Percentiles rank a stretch among this genome's conserved stretches.
Evolutionary conservation across 2,113 vertebrate genomes (phyloP).

Genomic region (Pachycephala philippinensis): DNA sequence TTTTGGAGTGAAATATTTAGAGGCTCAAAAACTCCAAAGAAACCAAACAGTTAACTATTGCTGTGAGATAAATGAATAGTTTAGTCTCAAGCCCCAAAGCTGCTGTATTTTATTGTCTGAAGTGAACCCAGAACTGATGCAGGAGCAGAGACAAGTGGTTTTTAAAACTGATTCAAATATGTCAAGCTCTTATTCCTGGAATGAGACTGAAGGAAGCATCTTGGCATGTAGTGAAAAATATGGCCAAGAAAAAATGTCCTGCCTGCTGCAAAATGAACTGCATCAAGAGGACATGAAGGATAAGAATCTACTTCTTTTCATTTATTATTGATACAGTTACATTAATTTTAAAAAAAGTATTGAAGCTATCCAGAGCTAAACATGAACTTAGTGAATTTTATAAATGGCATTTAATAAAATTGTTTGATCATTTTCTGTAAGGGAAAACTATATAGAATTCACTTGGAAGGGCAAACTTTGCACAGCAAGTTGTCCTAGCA

Average conservation of each 20-base stretch:
- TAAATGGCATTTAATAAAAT: not conserved
- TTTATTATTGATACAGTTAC: not conserved
- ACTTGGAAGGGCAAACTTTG: not conserved
- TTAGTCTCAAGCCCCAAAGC: not conserved
- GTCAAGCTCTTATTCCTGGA: not conserved
- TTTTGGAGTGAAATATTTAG: not conserved
- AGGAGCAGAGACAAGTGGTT: not conserved
- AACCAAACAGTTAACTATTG: not conserved
- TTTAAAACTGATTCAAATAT: not conserved
- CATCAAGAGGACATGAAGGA: not conserved
- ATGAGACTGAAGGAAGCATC: not conserved
- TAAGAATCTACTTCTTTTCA: not conserved
- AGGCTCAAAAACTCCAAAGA: not conserved
- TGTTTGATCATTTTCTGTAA: not conserved
- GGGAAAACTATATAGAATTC: not conserved
- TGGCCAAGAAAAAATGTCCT: not conserved
- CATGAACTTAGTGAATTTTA: not conserved
- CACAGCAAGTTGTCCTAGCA: not conserved
- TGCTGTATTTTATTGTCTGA: not conserved
- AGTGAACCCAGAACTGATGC: not conserved
- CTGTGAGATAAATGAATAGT: not conserved
- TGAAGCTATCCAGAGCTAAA: not conserved
- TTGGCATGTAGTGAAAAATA: not conserved
- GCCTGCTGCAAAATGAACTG: not conserved
- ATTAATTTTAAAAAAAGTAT: rapidly evolving